Evolutionary conservation across 2,113 vertebrate genomes (phyloP), one percentile per base, ranked within the genome.

Genomic region (Gambusia affinis): DNA sequence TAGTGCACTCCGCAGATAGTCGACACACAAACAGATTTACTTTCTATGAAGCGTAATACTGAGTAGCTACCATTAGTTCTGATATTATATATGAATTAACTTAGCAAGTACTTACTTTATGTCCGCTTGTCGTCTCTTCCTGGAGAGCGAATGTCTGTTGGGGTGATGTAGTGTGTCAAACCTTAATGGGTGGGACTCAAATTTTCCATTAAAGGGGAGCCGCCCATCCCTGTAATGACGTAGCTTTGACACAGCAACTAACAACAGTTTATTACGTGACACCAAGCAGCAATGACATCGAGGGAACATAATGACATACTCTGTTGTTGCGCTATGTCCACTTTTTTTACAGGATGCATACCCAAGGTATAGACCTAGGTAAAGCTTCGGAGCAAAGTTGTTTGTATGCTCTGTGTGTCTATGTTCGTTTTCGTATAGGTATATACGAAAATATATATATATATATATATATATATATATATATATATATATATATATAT

Each of bases 121-220:
- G 1, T 72, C 5, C 35, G 17, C 3, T 57, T 61, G 1, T 0
- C 10, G 62, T 68, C n/a, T 77, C 79, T 91, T 90, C 78, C 84
- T 80, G 28, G 1, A 54, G 5, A 24, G 17, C 12, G 57, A 8
- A 14, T 6, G 22, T 42, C 31, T 61, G 8, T 24, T 57, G 22
- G 24, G 14, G 8, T n/a, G 19, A 57, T n/a, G 51, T 1, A 63
- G 62, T 81, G 22, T 63, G n/a, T 63, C 83, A 77, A 80, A 73
- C 4, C 62, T 0, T 0, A 17, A 78, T 87, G 91, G 91, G 92
- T 66, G 86, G 90, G 78, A 73, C 90, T 82, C 84, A 73, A 30
- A 86, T 31, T 90, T 90, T 92, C 88, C 91, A 83, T 81, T 81
- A 31, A 30, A 30, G 4, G n/a, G 82, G 27, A 64, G 64, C 75